These are phyloP conservation scores for Cheilinus undulatus DNA, from an alignment of 2,113 vertebrate species.

Conservation along the genomic window DNA sequence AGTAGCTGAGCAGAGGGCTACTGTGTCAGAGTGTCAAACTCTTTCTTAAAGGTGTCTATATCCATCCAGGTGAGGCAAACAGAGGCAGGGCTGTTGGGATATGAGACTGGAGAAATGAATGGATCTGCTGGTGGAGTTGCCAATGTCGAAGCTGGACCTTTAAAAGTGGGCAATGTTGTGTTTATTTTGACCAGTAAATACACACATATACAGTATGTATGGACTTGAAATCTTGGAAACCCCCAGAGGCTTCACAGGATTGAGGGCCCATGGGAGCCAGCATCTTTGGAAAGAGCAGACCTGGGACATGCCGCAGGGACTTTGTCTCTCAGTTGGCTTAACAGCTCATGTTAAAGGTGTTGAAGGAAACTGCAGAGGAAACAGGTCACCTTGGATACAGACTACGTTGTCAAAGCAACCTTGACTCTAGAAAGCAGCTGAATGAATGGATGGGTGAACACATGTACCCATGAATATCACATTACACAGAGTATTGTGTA, in stretches of 20 bases:
- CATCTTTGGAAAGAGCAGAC: constrained; percentile 9
- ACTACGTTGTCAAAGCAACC: constrained; percentile 23
- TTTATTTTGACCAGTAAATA: no score
- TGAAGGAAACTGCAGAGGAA: constrained; percentile 14
- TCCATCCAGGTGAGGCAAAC: neutral
- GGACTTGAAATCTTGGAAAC: no score
- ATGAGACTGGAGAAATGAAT: no score
- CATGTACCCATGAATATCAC: neutral
- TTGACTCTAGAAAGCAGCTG: constrained; percentile 7
- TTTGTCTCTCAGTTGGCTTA: constrained; percentile 33
- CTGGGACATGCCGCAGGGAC: constrained; percentile 18
- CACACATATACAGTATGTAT: no score
- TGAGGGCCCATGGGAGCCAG: no score
- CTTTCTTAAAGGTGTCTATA: neutral
- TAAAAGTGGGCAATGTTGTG: no score
- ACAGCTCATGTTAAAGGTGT: neutral
- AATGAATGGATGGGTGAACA: neutral
- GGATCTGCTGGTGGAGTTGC: no score
- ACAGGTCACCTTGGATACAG: constrained; percentile 31
- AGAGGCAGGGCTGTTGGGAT: neutral
- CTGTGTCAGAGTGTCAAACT: no score
- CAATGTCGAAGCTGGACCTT: no score
- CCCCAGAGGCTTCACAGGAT: no score
- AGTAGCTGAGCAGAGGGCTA: no score
- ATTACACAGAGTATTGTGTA: neutral